Conservation (phyloP, 2,113 vertebrate genomes). For the Glaucidium brasilianum region DNA sequence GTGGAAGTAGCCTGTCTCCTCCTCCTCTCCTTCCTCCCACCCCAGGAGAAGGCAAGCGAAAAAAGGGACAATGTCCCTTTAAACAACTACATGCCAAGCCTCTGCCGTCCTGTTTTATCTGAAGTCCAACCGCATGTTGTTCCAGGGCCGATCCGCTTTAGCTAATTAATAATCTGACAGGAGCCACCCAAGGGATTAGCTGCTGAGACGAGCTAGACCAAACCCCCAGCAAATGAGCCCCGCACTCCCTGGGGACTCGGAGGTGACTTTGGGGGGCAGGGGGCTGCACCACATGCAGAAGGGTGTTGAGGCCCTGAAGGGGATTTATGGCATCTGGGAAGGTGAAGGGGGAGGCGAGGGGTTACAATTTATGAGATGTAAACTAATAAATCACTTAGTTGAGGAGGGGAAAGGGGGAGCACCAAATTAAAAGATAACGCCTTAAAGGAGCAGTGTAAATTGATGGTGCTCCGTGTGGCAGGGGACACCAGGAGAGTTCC, state of each 20-base stretch:
- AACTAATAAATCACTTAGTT: conserved; percentile 52
- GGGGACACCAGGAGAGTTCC: background rate
- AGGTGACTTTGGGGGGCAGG: conserved; percentile 74
- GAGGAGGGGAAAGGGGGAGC: conserved; percentile 37
- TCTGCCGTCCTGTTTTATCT: conserved; percentile 75
- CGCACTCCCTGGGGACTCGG: conserved; percentile 66
- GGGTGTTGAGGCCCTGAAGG: conserved; percentile 47
- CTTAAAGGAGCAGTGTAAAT: conserved; percentile 46
- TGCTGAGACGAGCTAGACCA: conserved; percentile 76
- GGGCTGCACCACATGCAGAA: conserved; percentile 20
- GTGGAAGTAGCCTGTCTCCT: background rate
- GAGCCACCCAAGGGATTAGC: conserved; percentile 83
- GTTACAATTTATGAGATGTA: conserved; percentile 56
- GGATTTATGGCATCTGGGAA: conserved; percentile 36
- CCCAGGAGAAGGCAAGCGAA: background rate
- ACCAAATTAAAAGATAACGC: conserved; percentile 41
- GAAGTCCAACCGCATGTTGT: conserved; percentile 79
- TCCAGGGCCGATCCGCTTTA: conserved; percentile 83
- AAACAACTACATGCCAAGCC: conserved; percentile 56
- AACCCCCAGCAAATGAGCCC: conserved; percentile 78
- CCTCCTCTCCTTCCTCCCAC: background rate
- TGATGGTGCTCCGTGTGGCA: background rate
- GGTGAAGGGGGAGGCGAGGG: conserved; percentile 7
- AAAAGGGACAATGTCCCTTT: conserved; percentile 69
- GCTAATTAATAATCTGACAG: conserved; percentile 89